Evolutionary conservation across 2,797 vertebrate species (phyloP), one percentile per base, ranked within the genome.

Genomic region (Smutsia gigantea): DNA sequence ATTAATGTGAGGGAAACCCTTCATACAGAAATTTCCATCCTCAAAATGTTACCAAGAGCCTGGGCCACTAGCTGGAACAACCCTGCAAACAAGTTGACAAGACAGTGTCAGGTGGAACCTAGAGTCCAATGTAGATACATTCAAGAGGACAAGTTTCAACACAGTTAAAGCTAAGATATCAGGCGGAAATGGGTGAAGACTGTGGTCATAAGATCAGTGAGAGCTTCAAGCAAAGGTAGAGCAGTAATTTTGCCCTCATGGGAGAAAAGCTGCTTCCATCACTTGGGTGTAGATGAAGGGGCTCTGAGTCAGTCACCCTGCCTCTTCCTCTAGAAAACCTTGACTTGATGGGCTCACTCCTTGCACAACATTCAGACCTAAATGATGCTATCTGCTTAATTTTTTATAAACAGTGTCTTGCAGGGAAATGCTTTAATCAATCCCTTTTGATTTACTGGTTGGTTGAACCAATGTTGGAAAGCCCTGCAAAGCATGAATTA

Each of bases 401-500:
- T 86, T 74, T 93, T 51, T 63, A 89, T 87, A 69, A 79, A 68
- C 61, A 66, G 14, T 82, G 64, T 12, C 69, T 96, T 87, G 25
- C 34, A 90, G 46, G 21, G 19, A 87, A 90, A 72, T 57, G 39
- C 11, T 87, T 92, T 94, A 87, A 91, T 87, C 29, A 95, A 74
- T 71, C 31, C 42, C 88, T 89, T 90, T 85, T 74, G 66, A 93
- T 42, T 81, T 78, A 95, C 64, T 94, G 25, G 19, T 92, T 75
- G 13, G 53, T 87, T 95, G 83, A 97, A 92, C 4, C 49, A 81
- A 86, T 75, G 96, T 93, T 96, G 46, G 61, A 86, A 96, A 81
- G 29, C 27, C 84, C 63, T 69, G 75, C 25, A 96, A 95, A 85
- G 27, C 61, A 64, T 78, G 19, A 87, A 66, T 93, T 82, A 95